Conservation (phyloP, 2,113 vertebrate species). For the Ciconia stormi region DNA sequence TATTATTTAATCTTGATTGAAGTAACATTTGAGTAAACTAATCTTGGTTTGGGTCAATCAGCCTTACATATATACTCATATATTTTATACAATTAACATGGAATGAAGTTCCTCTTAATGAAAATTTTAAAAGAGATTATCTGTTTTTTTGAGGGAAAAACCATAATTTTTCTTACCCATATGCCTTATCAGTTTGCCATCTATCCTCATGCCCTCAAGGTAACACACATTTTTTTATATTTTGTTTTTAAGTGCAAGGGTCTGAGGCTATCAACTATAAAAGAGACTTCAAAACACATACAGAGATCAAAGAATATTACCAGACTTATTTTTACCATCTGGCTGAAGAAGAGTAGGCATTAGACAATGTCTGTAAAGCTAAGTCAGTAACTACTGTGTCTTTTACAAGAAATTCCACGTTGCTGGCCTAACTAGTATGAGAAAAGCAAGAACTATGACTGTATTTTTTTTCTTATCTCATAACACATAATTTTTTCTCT, state of each 20-base stretch:
- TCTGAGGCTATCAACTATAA: background rate
- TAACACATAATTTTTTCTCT: background rate
- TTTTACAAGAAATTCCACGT: background rate
- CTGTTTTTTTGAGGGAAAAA: background rate
- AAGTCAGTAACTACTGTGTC: background rate
- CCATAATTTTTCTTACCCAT: background rate
- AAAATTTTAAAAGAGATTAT: background rate
- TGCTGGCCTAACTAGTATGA: background rate
- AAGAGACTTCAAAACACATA: conserved; percentile 11
- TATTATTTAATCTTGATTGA: background rate
- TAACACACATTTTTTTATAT: background rate
- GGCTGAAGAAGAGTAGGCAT: background rate
- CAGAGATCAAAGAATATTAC: background rate
- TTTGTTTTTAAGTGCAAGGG: background rate
- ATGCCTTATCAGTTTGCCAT: background rate
- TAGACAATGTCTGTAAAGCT: background rate
- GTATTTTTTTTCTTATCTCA: background rate
- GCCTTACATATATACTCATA: background rate
- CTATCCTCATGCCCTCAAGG: background rate
- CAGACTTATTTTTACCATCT: background rate
- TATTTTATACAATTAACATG: background rate
- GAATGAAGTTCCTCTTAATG: background rate
- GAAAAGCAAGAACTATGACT: background rate
- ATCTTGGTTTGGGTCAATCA: background rate
- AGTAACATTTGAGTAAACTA: background rate